Conservation (phyloP, 2,113 vertebrate genomes). For the Apeltes quadracus region DNA sequence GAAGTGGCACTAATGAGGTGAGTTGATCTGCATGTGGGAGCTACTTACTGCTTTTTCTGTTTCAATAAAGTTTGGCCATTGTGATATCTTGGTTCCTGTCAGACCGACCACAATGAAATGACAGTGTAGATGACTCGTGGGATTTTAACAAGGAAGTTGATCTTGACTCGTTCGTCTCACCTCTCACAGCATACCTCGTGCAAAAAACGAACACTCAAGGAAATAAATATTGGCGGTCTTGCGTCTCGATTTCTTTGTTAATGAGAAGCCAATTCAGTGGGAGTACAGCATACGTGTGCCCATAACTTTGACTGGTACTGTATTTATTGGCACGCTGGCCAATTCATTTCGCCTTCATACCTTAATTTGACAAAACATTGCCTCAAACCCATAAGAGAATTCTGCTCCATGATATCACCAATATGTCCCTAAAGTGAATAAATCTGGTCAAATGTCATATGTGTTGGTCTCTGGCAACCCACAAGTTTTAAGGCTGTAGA, state of each 20-base stretch:
- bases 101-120: background rate
- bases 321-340: conserved; percentile 36
- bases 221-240: background rate
- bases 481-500: conserved; percentile 17
- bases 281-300: background rate
- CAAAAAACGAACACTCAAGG: background rate
- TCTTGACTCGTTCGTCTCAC: conserved; percentile 1
- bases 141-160: conserved; percentile 35
- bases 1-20: conserved; percentile 40
- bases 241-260: conserved; percentile 54
- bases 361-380: conserved; percentile 35
- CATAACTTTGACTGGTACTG: too few relatives aligned
- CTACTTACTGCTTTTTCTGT: background rate
- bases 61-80: background rate
- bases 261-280: conserved; percentile 52
- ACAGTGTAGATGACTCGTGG: conserved; percentile 37
- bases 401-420: conserved; percentile 12
- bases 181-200: conserved; percentile 4
- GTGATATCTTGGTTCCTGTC: conserved; percentile 24
- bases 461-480: conserved; percentile 42
- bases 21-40: conserved; percentile 37
- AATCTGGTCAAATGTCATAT: conserved; percentile 41
- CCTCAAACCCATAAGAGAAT: conserved; percentile 32
- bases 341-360: conserved; percentile 21
- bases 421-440: conserved; percentile 22